These are phyloP conservation scores for Charanyca ferruginea DNA, from an alignment of 2,888 invertebrate genomes.

Conservation along the genomic window DNA sequence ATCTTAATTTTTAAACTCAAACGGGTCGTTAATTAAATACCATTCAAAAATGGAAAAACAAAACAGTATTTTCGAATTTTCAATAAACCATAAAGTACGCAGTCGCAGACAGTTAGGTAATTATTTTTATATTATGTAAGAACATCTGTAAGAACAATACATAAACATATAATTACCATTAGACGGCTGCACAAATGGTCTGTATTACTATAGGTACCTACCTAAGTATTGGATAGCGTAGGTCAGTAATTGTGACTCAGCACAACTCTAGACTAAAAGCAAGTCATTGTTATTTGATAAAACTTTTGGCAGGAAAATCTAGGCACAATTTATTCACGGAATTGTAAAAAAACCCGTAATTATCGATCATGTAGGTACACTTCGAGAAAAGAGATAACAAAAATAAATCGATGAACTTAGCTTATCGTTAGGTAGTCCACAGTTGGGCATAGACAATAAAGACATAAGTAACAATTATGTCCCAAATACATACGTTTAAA, in stretches of 20 bases:
- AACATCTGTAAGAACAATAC: neutral
- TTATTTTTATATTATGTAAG: slow-evolving; percentile 9
- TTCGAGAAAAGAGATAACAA: neutral
- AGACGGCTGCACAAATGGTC: slow-evolving; percentile 20
- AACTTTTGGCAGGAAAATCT: slow-evolving; percentile 16
- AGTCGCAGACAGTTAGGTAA: slow-evolving; percentile 13
- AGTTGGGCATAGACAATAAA: slow-evolving; percentile 9
- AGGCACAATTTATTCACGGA: neutral
- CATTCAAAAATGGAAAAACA: slow-evolving; percentile 8
- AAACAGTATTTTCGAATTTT: neutral
- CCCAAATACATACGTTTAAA: neutral
- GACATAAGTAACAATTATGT: neutral
- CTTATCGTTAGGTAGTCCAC: neutral
- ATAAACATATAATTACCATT: slow-evolving; percentile 9
- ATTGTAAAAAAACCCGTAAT: neutral
- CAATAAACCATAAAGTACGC: neutral
- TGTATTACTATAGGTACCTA: slow-evolving; percentile 12
- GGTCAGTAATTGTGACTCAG: slow-evolving; percentile 53
- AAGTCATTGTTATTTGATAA: slow-evolving; percentile 35
- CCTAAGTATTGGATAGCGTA: slow-evolving; percentile 27
- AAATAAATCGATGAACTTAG: neutral
- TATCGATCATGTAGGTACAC: slow-evolving; percentile 25
- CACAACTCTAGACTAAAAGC: slow-evolving; percentile 15
- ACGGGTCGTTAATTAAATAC: too few species aligned
- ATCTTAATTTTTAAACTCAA: too few species aligned